Percentiles rank a stretch among this genome's conserved stretches.
Evolutionary conservation across 2,113 vertebrate genomes (phyloP).

Genomic region (Gila orcuttii): DNA sequence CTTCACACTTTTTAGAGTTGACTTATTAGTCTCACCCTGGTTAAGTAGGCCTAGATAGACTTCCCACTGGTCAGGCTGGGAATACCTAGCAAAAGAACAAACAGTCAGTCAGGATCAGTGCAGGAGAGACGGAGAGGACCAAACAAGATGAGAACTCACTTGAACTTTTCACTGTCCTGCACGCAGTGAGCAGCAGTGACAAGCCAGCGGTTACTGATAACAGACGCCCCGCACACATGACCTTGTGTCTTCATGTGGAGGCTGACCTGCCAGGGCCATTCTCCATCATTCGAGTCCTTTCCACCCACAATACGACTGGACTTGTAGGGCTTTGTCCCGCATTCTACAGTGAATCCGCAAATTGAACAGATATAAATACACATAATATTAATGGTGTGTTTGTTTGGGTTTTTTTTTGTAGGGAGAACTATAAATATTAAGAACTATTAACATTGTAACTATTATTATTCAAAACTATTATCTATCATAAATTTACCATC

Average conservation of each 20-base stretch:
- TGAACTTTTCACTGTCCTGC: constrained; percentile 68
- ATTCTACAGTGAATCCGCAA: constrained; percentile 73
- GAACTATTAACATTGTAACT: no score
- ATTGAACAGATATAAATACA: no score
- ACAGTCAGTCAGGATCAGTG: background rate
- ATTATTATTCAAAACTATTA: no score
- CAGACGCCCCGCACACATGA: constrained; percentile 88
- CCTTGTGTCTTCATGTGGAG: constrained; percentile 77
- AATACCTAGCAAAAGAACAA: constrained; percentile 73
- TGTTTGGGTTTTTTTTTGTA: no score
- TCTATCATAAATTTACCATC: no score
- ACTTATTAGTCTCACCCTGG: constrained; percentile 64
- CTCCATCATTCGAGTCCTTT: constrained; percentile 76
- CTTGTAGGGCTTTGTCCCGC: constrained; percentile 81
- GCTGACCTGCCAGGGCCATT: constrained; percentile 97
- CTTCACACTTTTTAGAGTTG: constrained; percentile 73
- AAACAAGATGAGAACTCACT: constrained; percentile 65
- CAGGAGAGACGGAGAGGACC: background rate
- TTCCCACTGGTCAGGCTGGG: constrained; percentile 77
- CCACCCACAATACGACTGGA: constrained; percentile 87
- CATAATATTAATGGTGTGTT: no score
- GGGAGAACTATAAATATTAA: no score
- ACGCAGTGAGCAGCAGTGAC: constrained; percentile 94
- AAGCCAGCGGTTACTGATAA: constrained; percentile 84
- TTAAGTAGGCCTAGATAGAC: constrained; percentile 85